Evolutionary conservation across 2,888 invertebrate species (phyloP), one percentile per base, ranked within the genome.

Genomic region (Geophilus truncorum): DNA sequence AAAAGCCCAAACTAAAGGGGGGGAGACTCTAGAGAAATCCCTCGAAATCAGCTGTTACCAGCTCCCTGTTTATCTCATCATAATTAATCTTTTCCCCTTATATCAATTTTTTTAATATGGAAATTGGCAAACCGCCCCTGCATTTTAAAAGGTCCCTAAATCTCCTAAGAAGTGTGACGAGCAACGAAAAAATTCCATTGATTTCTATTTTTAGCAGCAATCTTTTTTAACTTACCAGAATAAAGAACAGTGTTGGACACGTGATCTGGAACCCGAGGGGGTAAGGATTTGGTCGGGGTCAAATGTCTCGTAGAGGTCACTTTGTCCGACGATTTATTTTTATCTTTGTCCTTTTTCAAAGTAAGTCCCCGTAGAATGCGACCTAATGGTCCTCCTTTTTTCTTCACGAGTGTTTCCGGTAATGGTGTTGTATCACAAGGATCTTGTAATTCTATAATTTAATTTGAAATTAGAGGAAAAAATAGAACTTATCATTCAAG

Each of bases 311-410:
- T 15, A 12, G 40, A 32, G 28, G 25, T 28, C 6, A 28, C 9
- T n/a, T 77, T 77, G 28, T 77, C 77, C 12, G 23, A 10, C 32
- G 28, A 30, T 32, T 77, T 28, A 32, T n/a, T 77, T 32, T 18
- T 77, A 28, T 77, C 32, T 28, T 78, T 40, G n/a, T 78, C 78
- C 10, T 40, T 34, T 30, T 40, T 34, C 12, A 40, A 40, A 23
- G 40, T 30, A 10, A 78, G 28, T 18, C 78, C 78, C 23, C 78
- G 12, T 2, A 78, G 28, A 28, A 78, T 78, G 5, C 78, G 18
- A 18, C 78, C 45, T 45, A 78, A 28, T 23, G 78, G 78, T 6
- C 78, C 78, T 18, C 78, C 40, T 40, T 78, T 78, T n/a, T 78
- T 78, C 18, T 34, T 77, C 77, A 32, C 40, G 10, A 40, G 5